Base-by-base conservation (phyloP, 92 coral and sea anemone genomes). In the Palythoa caribaeorum region DNA sequence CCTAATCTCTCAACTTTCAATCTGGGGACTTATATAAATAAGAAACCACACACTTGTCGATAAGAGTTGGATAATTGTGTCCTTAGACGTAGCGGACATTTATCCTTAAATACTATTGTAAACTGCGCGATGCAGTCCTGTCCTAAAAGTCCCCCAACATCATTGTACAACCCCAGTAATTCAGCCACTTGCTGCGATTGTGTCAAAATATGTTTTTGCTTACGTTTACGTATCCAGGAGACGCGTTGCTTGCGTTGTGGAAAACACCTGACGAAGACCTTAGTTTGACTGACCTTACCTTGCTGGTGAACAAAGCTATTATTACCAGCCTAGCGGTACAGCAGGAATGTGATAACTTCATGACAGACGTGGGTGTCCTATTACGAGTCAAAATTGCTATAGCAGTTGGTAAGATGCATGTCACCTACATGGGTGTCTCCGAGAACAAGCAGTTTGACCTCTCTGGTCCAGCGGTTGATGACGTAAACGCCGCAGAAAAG, bases 381-480 rank as follows among this genome's bases (percentile, higher is more conserved):
- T 93, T 97, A 21, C 97, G 99, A 37, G 99, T 97, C 21, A 97
- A 97, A 78, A 95, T 96, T 47, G 99, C 99, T 7, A 87, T 97
- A 63, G 94, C 99, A 9, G 89, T 97, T 13, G 99, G 99, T 2
- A 94, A 94, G 51, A 93, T 97, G 95, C 95, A 94, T 63, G 89
- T 97, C 50, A 95, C 98, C 13, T 96, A 95, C 40, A 92, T 97
- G 52, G 99, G 99, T 6, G 89, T 95, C 15, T 77, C 91, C 44
- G 99, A 97, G 71, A 92, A 94, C 87, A 97, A 97, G 90, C 99
- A 97, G 88, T 97, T 97, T 78, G 99, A 95, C 91, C 87, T 97
- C 21, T 90, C 99, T 6, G 99, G 99, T 50, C 92, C 94, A 70
- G 99, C 98, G 36, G 98, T 97, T 39, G 98, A 95, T 55, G 99